phyloP scores from a whole-genome alignment of 2,113 vertebrate genomes.

The Hippotragus niger region DNA sequence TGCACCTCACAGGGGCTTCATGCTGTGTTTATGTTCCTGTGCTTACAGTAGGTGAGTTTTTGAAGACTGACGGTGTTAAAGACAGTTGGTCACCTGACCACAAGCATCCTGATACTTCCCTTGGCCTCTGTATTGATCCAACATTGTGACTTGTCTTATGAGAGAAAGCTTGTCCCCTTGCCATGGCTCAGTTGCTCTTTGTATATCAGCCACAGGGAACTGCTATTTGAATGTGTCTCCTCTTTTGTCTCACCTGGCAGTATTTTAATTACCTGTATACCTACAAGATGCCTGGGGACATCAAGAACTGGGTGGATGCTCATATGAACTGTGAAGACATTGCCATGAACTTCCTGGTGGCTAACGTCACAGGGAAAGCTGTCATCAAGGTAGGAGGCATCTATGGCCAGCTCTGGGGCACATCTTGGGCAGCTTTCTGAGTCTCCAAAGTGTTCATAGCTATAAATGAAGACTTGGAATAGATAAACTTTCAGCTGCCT shows the following conservation, averaged over 20 bases:
- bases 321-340: conserved; percentile 99
- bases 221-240: not conserved
- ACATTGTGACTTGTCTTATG: not conserved
- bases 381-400: conserved; percentile 92
- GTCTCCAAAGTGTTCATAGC: not conserved
- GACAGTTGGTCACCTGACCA: not conserved
- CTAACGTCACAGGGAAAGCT: conserved; percentile 97
- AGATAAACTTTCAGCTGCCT: not conserved
- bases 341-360: conserved; percentile 99
- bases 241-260: conserved; percentile 76
- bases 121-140: not conserved
- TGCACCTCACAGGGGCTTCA: not conserved
- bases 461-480: not conserved
- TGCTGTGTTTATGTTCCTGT: not conserved
- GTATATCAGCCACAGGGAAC: not conserved
- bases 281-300: conserved; percentile 99
- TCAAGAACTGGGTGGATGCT: conserved; percentile 99
- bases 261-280: conserved; percentile 99
- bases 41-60: not conserved
- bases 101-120: not conserved
- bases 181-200: not conserved
- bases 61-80: not conserved
- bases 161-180: not conserved
- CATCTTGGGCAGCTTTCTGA: not conserved
- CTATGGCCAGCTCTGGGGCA: not conserved